Base-by-base conservation (phyloP, 1,140 invertebrate genomes). In the Drosophila obscura region DNA sequence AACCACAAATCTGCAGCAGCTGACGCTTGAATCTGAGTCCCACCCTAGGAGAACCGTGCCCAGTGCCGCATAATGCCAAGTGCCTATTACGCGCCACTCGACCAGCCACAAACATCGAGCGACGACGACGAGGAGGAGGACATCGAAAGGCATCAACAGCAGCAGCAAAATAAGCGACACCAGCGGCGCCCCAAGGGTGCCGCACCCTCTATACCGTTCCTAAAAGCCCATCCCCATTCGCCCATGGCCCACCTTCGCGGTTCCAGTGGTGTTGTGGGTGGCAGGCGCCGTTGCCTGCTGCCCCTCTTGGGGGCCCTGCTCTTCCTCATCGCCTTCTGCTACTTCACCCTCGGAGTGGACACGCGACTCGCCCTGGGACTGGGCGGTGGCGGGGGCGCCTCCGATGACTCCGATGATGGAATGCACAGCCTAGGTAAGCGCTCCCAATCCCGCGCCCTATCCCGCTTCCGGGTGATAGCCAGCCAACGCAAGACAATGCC, bases 11-110 rank as follows among this genome's bases (percentile, higher is more conserved):
- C 45, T 48, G 24, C 11, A 22, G 31, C 44, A 73, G 51, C 66
- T 43, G 52, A 60, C 15, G 51, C 35, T 52, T 22, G 7, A 31
- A 39, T 24, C 9, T 9, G 5, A 9, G 39, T 31, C 58, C 51
- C 35, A 65, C 13, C 63, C n/a, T 35, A 5, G 35, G 11, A 39
- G 35, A 39, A 19, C 73, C 44, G 44, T 43, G 51, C 41, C 52
- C 45, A 51, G 35, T 16, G 52, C 49, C 35, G 48, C 48, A 80
- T 51, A 68, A 90, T 90, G 85, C 77, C 85, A 51, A 90, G 81
- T 69, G 85, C 85, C 59, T 79, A 85, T 24, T 90, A 90, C 28
- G 75, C 78, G 64, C 68, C 85, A 65, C 80, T 88, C 45, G 73
- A 39, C 35, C 35, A 53, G 55, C 46, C 48, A 31, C 83, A 58